Evolutionary conservation across 2,797 vertebrate species (phyloP).

Genomic region (Chelonia mydas): DNA sequence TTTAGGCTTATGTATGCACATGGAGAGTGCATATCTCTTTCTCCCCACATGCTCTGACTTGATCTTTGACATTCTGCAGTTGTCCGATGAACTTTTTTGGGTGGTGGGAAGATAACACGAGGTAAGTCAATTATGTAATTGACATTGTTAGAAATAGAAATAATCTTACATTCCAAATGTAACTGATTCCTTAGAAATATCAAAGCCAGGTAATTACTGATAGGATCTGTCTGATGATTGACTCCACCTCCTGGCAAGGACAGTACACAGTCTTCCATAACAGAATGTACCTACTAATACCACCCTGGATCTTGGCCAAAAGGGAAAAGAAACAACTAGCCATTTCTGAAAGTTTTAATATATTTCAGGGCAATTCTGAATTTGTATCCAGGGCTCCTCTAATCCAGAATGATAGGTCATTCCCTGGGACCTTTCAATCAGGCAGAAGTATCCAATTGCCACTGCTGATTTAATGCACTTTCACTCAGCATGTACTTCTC

Average conservation of each 20-base stretch:
- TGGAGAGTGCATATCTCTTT: neutral
- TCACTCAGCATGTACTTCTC: neutral
- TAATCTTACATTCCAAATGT: neutral
- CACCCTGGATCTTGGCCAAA: neutral
- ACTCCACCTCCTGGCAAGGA: neutral
- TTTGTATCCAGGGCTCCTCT: neutral
- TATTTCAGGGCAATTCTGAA: neutral
- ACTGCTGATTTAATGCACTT: neutral
- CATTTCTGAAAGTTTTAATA: neutral
- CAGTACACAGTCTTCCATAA: neutral
- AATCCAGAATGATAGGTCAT: conserved; percentile 22
- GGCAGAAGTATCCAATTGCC: neutral
- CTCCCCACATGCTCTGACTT: neutral
- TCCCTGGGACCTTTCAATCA: conserved; percentile 26
- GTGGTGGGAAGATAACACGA: neutral
- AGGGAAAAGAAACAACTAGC: neutral
- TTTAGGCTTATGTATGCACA: neutral
- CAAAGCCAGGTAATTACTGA: neutral
- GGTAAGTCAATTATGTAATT: neutral
- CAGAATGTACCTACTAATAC: neutral
- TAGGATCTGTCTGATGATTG: neutral
- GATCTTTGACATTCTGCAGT: neutral
- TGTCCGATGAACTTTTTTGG: neutral
- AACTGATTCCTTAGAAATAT: neutral
- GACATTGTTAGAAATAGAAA: neutral